Percentiles rank a stretch among this genome's conserved stretches.
These are phyloP conservation scores for Nematolebias whitei DNA, from an alignment of 2,113 vertebrate species.

Conservation along the genomic window DNA sequence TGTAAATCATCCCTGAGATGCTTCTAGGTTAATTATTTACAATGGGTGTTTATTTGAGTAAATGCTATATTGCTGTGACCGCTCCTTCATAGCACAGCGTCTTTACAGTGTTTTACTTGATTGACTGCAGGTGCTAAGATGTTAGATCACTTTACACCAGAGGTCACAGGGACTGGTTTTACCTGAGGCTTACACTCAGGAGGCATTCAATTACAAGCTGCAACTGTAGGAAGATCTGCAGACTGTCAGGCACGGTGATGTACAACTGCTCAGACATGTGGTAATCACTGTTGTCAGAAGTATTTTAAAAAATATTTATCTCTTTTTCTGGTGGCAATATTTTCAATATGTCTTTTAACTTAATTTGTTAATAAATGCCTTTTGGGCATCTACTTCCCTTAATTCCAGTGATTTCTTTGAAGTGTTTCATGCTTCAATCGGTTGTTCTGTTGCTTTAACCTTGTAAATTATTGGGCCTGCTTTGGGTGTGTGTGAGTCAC, in stretches of 20 bases:
- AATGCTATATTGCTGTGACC: constrained; percentile 2
- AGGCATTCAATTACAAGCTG: constrained; percentile 50
- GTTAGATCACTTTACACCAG: constrained; percentile 51
- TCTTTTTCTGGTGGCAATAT: not conserved
- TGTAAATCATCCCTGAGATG: constrained; percentile 9
- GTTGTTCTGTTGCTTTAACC: constrained; percentile 3
- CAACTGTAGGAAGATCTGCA: constrained; percentile 25
- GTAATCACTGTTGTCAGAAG: not conserved
- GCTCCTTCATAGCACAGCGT: constrained; percentile 20
- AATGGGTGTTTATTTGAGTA: constrained; percentile 1
- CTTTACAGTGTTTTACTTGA: constrained; percentile 23
- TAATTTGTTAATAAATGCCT: not conserved
- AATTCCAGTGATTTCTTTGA: not conserved
- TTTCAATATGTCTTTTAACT: not conserved
- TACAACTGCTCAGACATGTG: constrained; percentile 3
- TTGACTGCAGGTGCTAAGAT: constrained; percentile 32
- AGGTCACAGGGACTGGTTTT: constrained; percentile 24
- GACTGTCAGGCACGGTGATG: constrained; percentile 4
- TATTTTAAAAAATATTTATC: not conserved
- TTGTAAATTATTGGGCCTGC: constrained; percentile 11
- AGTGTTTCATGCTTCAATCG: constrained; percentile 7
- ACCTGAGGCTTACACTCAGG: constrained; percentile 41
- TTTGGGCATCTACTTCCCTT: too few relatives aligned
- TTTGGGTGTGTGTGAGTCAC: constrained; percentile 37
- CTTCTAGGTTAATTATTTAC: constrained; percentile 63